A percentile compares a stretch with the other conserved stretches of the same genome.
These are phyloP conservation scores for Lagocephalus sceleratus DNA, from an alignment of 2,797 vertebrate species.

Conservation along the genomic window DNA sequence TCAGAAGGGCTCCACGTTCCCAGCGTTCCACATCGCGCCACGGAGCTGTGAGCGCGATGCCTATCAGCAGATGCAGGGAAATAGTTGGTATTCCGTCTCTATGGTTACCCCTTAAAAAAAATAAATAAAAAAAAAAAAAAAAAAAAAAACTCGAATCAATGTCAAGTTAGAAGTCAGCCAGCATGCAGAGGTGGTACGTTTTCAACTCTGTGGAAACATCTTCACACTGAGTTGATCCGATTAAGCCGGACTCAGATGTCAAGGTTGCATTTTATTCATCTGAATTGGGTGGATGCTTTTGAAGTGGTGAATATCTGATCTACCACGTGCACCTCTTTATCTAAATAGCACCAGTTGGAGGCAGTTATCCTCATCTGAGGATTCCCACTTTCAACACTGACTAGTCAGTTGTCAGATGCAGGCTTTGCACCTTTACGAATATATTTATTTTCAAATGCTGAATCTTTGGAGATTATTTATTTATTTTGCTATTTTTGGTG, in stretches of 20 bases:
- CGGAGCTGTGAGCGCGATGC: slow-evolving; percentile 20
- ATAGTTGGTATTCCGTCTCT: slow-evolving; percentile 52
- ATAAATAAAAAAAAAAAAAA: slow-evolving; percentile 23
- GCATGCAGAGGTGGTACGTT: slow-evolving; percentile 41
- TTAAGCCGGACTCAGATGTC: slow-evolving; percentile 22
- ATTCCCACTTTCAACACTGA: no score
- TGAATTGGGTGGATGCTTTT: slow-evolving; percentile 1
- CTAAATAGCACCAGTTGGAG: no score
- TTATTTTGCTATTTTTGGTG: no score
- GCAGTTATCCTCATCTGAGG: no score
- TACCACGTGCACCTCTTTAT: no score
- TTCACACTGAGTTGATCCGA: slow-evolving; percentile 33
- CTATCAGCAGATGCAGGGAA: slow-evolving; percentile 40
- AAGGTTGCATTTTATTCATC: slow-evolving; percentile 5
- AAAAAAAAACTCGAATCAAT: slow-evolving; percentile 35
- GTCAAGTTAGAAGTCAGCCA: slow-evolving; percentile 60
- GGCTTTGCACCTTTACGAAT: no score
- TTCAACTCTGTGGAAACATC: slow-evolving; percentile 19
- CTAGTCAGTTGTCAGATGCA: no score
- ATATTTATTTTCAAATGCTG: no score
- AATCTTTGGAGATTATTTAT: no score
- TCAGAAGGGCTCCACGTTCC: neutral
- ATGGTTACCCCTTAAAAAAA: slow-evolving; percentile 65
- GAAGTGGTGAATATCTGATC: no score
- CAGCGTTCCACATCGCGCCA: neutral